Evolutionary conservation across 2,113 vertebrate species (phyloP), one percentile per base, ranked within the genome.

Genomic region (Equus quagga): DNA sequence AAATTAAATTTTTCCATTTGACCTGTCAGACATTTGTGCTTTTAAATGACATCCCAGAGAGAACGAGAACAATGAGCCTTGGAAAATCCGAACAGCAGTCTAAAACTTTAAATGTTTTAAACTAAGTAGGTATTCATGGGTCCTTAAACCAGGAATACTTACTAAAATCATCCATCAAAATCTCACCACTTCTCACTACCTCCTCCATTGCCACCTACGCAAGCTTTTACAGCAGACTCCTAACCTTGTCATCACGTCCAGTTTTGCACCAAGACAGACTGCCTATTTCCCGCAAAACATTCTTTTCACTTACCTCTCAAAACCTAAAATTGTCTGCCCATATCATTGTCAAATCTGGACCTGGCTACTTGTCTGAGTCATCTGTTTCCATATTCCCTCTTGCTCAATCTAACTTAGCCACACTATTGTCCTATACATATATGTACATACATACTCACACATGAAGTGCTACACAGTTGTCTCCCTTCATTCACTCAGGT

Each of bases 51-150:
- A 96, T 36, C 14, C 15, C 11, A 73, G 33, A 36, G 18, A 87
- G 5, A 97, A 5, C 2, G 18, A 87, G 5, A 97, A 5, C 2
- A 24, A 60, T 13, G 26, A 51, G 41, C 8, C 31, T 89, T 78
- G 18, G n/a, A 83, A 95, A 91, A 76, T 33, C 14, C 83, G 46
- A 94, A 91, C 4, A 81, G 12, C 8, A 60, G 49, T 28, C 4
- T 72, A 84, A 92, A 95, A 84, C 26, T 69, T 72, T 51, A 92
- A 70, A 76, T 89, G 24, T 82, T 96, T 97, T 88, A 90, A 75
- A n/a, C 31, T 60, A 54, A 51, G 31, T 5, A 64, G 31, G 23
- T 36, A 62, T 31, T 75, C 58, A 31, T 23, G 15, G 4, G 21
- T 84, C 33, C 28, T 95, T 28, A 78, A 88, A 31, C 3, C 3